phyloP scores from a whole-genome alignment of 2,888 invertebrate species.

The Slavum lentiscoides region DNA sequence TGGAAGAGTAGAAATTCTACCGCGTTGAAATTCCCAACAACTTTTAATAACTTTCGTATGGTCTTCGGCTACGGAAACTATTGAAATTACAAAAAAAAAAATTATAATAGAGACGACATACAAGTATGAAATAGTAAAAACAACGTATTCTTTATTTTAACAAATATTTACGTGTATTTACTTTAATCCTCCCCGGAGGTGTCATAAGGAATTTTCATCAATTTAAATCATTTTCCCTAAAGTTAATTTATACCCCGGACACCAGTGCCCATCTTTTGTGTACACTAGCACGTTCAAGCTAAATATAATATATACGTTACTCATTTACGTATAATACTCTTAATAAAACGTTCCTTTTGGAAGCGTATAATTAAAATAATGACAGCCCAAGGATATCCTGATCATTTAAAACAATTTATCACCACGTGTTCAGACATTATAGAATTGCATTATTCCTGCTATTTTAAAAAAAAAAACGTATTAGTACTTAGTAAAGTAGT shows the following conservation, averaged over 20 bases:
- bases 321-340: slow-evolving; percentile 15
- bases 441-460: neutral
- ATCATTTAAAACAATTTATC: slow-evolving; percentile 31
- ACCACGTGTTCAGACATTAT: neutral
- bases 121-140: neutral
- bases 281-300: neutral
- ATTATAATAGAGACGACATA: neutral
- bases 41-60: neutral
- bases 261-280: neutral
- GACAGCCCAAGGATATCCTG: neutral
- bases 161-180: neutral
- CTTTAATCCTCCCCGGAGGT: slow-evolving; percentile 21
- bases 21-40: neutral
- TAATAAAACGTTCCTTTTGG: slow-evolving; percentile 18
- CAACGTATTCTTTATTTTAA: neutral
- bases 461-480: neutral
- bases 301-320: neutral
- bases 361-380: slow-evolving; percentile 29
- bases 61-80: slow-evolving; percentile 7
- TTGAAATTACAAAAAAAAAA: no score
- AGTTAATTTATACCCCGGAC: slow-evolving; percentile 18
- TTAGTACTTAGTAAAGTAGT: no score
- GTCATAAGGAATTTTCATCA: slow-evolving; percentile 29
- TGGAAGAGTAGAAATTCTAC: neutral
- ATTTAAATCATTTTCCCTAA: slow-evolving; percentile 28